Conservation (phyloP, 1,140 invertebrate genomes). For the Anastatus disparis region DNA sequence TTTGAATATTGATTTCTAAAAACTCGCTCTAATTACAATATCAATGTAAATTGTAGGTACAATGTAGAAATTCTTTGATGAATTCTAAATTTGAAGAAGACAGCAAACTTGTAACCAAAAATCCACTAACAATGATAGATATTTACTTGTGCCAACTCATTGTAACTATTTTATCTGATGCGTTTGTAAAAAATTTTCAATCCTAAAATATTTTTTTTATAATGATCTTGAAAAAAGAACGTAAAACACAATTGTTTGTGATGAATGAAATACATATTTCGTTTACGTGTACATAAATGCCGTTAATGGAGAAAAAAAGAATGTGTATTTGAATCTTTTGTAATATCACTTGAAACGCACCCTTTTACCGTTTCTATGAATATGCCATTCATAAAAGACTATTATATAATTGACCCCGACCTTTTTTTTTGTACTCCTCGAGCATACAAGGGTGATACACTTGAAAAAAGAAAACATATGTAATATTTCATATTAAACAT, state of each 20-base stretch:
- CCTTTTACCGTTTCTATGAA: conserved; percentile 33
- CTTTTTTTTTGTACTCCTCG: conserved; percentile 9
- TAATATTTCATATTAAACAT: too few relatives aligned
- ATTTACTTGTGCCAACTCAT: too few relatives aligned
- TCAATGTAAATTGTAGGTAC: too few relatives aligned
- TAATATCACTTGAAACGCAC: conserved; percentile 23
- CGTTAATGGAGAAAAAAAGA: conserved; percentile 14
- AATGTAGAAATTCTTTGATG: too few relatives aligned
- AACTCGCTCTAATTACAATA: too few relatives aligned
- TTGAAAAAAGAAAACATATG: too few relatives aligned
- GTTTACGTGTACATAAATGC: conserved; percentile 10
- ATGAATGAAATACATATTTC: conserved; percentile 7
- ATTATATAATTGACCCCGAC: conserved; percentile 26
- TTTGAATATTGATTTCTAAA: too few relatives aligned
- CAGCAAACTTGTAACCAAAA: too few relatives aligned
- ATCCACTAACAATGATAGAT: too few relatives aligned
- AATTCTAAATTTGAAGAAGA: too few relatives aligned
- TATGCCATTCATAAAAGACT: conserved; percentile 13
- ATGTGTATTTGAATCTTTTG: conserved; percentile 18
- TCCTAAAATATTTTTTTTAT: background rate
- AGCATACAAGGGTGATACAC: conserved; percentile 3
- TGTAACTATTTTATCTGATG: too few relatives aligned
- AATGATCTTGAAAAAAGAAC: background rate
- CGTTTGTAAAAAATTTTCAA: background rate
- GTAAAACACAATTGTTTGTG: background rate